These are phyloP conservation scores for Nyctereutes procyonoides DNA, from an alignment of 2,113 vertebrate genomes.

Conservation along the genomic window DNA sequence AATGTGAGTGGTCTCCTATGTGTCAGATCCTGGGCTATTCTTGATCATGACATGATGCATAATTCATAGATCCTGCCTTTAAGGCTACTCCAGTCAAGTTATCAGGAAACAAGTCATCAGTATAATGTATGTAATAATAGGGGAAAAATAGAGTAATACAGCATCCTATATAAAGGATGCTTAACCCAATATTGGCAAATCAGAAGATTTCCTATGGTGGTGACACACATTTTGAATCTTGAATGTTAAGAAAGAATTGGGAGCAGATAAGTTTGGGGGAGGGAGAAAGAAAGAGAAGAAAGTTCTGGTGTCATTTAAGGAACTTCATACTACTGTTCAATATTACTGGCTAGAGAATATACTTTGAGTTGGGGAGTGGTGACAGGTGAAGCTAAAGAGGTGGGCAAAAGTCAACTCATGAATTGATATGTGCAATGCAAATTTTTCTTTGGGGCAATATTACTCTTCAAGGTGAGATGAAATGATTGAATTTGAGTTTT, in stretches of 20 bases:
- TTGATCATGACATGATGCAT: neutral
- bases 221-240: neutral
- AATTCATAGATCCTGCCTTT: neutral
- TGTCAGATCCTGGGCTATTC: neutral
- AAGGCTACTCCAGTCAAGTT: neutral
- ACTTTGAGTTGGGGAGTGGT: neutral
- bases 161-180: neutral
- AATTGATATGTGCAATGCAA: neutral
- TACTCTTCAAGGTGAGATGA: neutral
- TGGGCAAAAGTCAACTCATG: neutral
- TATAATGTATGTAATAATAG: neutral
- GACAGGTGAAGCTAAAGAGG: neutral
- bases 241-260: neutral
- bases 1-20: neutral
- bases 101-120: neutral
- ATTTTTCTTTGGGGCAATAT: neutral
- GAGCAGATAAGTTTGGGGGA: neutral
- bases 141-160: neutral
- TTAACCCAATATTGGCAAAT: neutral
- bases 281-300: neutral
- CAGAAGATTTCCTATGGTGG: neutral
- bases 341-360: neutral
- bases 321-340: neutral
- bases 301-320: neutral
- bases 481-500: neutral